Conservation (phyloP, 2,797 vertebrate species). For the Echiichthys vipera region DNA sequence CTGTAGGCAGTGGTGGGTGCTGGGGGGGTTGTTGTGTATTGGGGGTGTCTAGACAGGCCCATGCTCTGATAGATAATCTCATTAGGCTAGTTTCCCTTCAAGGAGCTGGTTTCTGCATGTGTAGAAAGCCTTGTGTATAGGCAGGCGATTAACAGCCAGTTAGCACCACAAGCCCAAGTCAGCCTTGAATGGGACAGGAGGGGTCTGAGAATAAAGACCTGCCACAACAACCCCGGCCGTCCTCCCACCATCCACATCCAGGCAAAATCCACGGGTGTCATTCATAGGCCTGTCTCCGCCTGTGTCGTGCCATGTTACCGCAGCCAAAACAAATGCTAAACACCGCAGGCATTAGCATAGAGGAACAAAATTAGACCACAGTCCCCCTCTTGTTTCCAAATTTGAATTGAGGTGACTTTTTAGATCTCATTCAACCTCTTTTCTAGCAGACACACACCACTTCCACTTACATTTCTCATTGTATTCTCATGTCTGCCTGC, state of each 20-base stretch:
- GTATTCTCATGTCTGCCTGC: constrained; percentile 52
- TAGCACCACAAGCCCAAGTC: constrained; percentile 79
- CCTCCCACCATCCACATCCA: constrained; percentile 46
- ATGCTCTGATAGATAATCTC: constrained; percentile 84
- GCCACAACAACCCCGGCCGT: constrained; percentile 33
- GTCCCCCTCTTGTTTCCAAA: constrained; percentile 21
- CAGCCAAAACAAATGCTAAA: constrained; percentile 52
- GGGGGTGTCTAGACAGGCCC: constrained; percentile 85
- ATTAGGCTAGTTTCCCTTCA: constrained; percentile 84
- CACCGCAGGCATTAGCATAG: constrained; percentile 46
- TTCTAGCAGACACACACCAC: constrained; percentile 42
- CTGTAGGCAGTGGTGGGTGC: constrained; percentile 5
- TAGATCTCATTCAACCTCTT: constrained; percentile 42
- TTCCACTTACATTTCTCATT: constrained; percentile 48
- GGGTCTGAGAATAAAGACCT: constrained; percentile 60
- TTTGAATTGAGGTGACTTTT: constrained; percentile 61
- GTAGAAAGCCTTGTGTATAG: constrained; percentile 67
- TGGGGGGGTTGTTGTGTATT: constrained; percentile 81
- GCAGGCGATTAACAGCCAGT: constrained; percentile 82
- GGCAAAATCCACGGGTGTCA: constrained; percentile 49
- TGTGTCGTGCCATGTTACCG: constrained; percentile 11
- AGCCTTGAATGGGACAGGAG: constrained; percentile 66
- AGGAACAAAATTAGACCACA: constrained; percentile 16
- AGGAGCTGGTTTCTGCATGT: constrained; percentile 78
- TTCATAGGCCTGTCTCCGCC: constrained; percentile 20